These are phyloP conservation scores for Dendrocincla fuliginosa DNA, from an alignment of 2,797 vertebrate genomes.

Conservation along the genomic window DNA sequence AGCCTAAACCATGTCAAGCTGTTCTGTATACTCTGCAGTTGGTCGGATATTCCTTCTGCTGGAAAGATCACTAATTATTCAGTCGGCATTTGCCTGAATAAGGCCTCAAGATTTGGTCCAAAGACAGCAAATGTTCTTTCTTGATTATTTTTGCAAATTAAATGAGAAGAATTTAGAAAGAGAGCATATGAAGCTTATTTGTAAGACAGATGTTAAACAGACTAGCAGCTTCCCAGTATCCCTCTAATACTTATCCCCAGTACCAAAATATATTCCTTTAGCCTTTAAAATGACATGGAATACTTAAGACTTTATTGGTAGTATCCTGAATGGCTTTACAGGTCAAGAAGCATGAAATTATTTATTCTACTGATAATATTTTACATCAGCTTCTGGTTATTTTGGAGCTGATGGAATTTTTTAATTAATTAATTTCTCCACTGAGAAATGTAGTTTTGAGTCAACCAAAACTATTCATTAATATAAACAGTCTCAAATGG, in stretches of 20 bases:
- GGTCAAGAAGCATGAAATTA: conserved; percentile 8
- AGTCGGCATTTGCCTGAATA: conserved; percentile 35
- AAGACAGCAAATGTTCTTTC: conserved; percentile 57
- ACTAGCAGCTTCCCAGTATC: conserved; percentile 66
- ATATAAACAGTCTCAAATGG: background rate
- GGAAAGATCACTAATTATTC: conserved; percentile 54
- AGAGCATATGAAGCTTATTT: conserved; percentile 71
- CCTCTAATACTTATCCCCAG: conserved; percentile 66
- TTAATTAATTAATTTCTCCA: background rate
- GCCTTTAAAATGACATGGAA: conserved; percentile 27
- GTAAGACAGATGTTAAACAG: conserved; percentile 72
- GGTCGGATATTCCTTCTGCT: conserved; percentile 10
- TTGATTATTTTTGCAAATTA: conserved; percentile 62
- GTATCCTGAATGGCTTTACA: background rate
- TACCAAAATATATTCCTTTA: conserved; percentile 62
- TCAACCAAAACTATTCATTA: background rate
- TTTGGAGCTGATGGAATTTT: background rate
- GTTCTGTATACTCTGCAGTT: background rate
- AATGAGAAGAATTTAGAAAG: conserved; percentile 66
- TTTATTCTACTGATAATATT: conserved; percentile 31
- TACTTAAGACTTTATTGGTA: conserved; percentile 35
- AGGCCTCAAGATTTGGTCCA: conserved; percentile 59
- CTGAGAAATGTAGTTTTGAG: background rate
- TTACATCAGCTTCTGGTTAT: background rate
- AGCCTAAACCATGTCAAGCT: conserved; percentile 35